Conservation (phyloP, 2,113 vertebrate species). For the Nesoenas mayeri region DNA sequence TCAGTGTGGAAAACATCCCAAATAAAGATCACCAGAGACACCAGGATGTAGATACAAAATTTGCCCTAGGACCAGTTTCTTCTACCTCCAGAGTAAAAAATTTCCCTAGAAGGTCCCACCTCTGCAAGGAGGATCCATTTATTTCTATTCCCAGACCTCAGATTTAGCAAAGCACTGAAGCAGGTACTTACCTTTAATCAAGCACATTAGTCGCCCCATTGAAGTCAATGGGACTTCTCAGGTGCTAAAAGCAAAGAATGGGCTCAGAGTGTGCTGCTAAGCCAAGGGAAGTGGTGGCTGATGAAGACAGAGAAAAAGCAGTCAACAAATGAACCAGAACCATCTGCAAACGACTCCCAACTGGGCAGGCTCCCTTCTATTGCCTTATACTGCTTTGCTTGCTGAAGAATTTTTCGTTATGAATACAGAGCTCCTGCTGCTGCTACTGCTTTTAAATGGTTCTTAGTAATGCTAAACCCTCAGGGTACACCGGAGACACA, state of each 20-base stretch:
- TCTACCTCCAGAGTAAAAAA: neutral
- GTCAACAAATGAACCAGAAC: constrained; percentile 63
- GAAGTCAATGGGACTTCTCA: constrained; percentile 51
- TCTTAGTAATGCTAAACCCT: neutral
- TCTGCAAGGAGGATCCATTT: neutral
- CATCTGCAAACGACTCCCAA: constrained; percentile 58
- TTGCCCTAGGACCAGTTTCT: neutral
- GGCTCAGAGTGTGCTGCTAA: neutral
- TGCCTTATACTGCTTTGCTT: constrained; percentile 31
- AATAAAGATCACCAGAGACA: neutral
- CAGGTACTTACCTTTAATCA: constrained; percentile 63
- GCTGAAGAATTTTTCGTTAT: constrained; percentile 44
- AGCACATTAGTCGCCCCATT: constrained; percentile 54
- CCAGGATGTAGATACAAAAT: neutral
- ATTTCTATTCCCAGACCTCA: constrained; percentile 11
- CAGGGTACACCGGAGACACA: neutral
- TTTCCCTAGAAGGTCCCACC: neutral
- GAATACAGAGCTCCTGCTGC: constrained; percentile 41
- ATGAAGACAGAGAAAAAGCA: constrained; percentile 30
- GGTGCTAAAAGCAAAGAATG: constrained; percentile 36
- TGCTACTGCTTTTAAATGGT: neutral
- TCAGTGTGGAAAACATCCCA: neutral
- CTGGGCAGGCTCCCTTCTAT: constrained; percentile 38
- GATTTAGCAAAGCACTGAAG: constrained; percentile 22
- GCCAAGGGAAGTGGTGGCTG: neutral